Percentiles rank a stretch among this genome's conserved stretches.
Evolutionary conservation across 2,113 vertebrate genomes (phyloP).

Genomic region (Semicossyphus pulcher): DNA sequence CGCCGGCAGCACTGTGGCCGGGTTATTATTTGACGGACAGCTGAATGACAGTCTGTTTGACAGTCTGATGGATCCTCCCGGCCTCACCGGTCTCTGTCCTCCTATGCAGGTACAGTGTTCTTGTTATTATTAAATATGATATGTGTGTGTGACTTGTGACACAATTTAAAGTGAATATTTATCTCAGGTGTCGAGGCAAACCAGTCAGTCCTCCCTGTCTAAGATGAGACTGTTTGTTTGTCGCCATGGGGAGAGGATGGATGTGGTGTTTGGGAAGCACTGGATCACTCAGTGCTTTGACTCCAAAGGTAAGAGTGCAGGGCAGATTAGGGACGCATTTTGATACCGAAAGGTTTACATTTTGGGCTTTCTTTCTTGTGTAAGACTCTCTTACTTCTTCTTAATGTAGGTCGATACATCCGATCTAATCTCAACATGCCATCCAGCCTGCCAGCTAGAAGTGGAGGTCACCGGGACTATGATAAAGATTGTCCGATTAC

Average conservation of each 20-base stretch:
- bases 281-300: slow-evolving; percentile 98
- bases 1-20: slow-evolving; percentile 74
- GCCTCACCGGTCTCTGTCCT: slow-evolving; percentile 90
- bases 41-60: slow-evolving; percentile 89
- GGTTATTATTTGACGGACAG: slow-evolving; percentile 84
- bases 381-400: slow-evolving; percentile 20
- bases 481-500: slow-evolving; percentile 98
- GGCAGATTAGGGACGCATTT: neutral
- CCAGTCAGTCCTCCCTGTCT: slow-evolving; percentile 84
- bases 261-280: slow-evolving; percentile 98
- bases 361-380: neutral
- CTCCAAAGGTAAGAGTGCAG: slow-evolving; percentile 89
- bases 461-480: slow-evolving; percentile 91
- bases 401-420: slow-evolving; percentile 88
- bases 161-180: slow-evolving; percentile 3
- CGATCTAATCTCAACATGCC: slow-evolving; percentile 98
- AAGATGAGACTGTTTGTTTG: slow-evolving; percentile 96
- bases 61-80: slow-evolving; percentile 86
- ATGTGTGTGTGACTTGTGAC: neutral
- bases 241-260: slow-evolving; percentile 98
- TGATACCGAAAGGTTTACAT: neutral
- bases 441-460: slow-evolving; percentile 89
- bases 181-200: slow-evolving; percentile 86
- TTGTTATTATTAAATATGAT: too few species aligned
- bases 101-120: slow-evolving; percentile 87